These are phyloP conservation scores for Lepisosteus oculatus DNA, from an alignment of 2,113 vertebrate species.

Conservation along the genomic window DNA sequence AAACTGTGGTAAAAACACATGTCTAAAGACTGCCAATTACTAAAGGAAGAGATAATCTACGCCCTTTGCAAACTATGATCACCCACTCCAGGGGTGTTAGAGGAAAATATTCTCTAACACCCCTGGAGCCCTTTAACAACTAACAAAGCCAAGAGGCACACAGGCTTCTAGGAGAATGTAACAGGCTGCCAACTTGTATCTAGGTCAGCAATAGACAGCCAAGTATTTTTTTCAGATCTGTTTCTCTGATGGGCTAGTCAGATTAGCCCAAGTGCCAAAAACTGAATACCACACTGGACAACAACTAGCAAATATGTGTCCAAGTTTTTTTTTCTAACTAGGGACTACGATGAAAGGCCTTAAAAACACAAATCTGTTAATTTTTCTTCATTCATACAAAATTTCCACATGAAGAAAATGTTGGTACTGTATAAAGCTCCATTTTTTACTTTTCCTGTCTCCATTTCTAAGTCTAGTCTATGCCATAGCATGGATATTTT, in stretches of 20 bases:
- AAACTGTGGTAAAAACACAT: neutral
- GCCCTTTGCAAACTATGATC: neutral
- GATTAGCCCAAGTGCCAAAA: conserved; percentile 28
- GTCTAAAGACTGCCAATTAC: neutral
- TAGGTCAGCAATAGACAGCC: conserved; percentile 42
- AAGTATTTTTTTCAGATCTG: conserved; percentile 33
- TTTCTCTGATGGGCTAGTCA: conserved; percentile 37
- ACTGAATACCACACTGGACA: conserved; percentile 29
- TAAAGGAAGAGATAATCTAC: neutral
- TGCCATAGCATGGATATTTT: too few species aligned
- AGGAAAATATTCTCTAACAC: neutral
- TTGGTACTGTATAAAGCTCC: too few species aligned
- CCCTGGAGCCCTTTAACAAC: neutral
- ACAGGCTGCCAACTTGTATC: conserved; percentile 35
- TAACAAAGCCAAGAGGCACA: conserved; percentile 13
- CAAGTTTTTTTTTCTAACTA: neutral
- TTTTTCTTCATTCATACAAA: too few species aligned
- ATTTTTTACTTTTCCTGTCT: too few species aligned
- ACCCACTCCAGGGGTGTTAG: neutral
- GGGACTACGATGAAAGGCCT: too few species aligned
- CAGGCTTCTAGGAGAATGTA: conserved; percentile 22
- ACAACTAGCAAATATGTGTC: neutral
- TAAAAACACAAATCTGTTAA: too few species aligned
- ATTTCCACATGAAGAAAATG: too few species aligned
- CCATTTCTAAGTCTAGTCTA: too few species aligned